Base-by-base conservation (phyloP, 2,888 invertebrate genomes). In the Lepidonotus clava region DNA sequence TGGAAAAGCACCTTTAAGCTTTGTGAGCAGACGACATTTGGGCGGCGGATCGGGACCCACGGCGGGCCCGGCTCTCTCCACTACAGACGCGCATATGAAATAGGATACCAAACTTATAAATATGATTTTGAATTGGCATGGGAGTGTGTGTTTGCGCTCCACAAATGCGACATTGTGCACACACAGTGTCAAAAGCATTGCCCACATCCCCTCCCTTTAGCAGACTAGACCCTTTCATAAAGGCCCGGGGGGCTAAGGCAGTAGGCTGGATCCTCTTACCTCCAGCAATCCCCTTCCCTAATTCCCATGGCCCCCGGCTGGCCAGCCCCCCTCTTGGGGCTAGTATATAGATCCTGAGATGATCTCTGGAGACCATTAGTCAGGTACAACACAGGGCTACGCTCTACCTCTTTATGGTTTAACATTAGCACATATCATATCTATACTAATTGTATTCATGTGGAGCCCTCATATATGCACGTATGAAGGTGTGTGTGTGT, bases 101-200 rank as follows among this genome's bases (percentile, higher is more conserved):
- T 32, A 24, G 5, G 80, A 80, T 41, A 24, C 28, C 80, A 80
- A 80, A 80, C 46, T 80, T 46, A 80, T 80, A 46, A 46, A 80
- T 80, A 80, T 80, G 80, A 80, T 80, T 80, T 80, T 80, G 46
- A 80, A 80, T 28, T 46, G 80, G 24, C 80, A 41, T 41, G 80
- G 41, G 24, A 28, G 80, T 40, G 76, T 40, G 38, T 76, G 38
- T 76, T 76, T 76, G 24, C 76, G n/a, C 76, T 36, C 76, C 28
- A 76, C 76, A 76, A 21, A 76, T 76, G 76, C 76, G 76, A 76
- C 76, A 76, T 76, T 76, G 76, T 76, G 76, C 76, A 76, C 76
- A 76, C 76, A 76, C 36, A 76, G 76, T 76, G 76, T 76, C 76
- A 24, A 28, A 76, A 76, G 38, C 6, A 24, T n/a, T 8, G 4